Base-by-base conservation (phyloP, 2,113 vertebrate species). In the Campylomormyrus tamandua region DNA sequence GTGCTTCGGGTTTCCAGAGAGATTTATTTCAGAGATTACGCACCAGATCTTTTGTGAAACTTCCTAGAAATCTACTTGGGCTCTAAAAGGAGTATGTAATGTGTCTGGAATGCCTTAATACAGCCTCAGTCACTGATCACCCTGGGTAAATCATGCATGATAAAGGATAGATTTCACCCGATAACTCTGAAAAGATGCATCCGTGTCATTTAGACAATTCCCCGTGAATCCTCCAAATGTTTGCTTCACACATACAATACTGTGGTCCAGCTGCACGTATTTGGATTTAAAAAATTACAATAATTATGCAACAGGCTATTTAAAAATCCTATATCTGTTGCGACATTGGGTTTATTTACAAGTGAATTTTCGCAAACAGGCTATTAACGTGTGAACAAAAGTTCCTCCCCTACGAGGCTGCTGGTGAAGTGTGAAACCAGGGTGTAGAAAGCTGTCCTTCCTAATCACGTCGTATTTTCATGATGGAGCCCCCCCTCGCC, bases 131-230 rank as follows among this genome's bases (percentile, higher is more conserved):
- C 49, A 53, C 85, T 13, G 49, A 87, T 53, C 27, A 87, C 50
- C 10, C 85, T 48, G 27, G 15, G 49, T 87, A 87, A 87, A 87
- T 87, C 85, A 87, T 87, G 50, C 49, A 87, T 87, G 85, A 6
- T 87, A 49, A 87, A 53, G 85, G 15, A 56, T 35, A 31, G 85
- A 87, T 87, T 87, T 53, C 85, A 53, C n/a, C 27, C 11, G 85
- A 87, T 87, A 87, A 21, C 27, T 19, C 24, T 46, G 45, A 50
- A 56, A 35, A 19, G 49, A 87, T 56, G 85, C 24, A 53, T 48
- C 31, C 17, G 13, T 39, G 49, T 87, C 49, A 50, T 50, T 86
- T 83, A 84, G 83, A 84, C 45, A 39, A 84, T 45, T 84, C 83
- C 83, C 42, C 0, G 8, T 48, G 42, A 84, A 11, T 11, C 21